A percentile compares a stretch with the other conserved stretches of the same genome.
Evolutionary conservation across 2,113 vertebrate genomes (phyloP).

Genomic region (Propithecus coquereli): DNA sequence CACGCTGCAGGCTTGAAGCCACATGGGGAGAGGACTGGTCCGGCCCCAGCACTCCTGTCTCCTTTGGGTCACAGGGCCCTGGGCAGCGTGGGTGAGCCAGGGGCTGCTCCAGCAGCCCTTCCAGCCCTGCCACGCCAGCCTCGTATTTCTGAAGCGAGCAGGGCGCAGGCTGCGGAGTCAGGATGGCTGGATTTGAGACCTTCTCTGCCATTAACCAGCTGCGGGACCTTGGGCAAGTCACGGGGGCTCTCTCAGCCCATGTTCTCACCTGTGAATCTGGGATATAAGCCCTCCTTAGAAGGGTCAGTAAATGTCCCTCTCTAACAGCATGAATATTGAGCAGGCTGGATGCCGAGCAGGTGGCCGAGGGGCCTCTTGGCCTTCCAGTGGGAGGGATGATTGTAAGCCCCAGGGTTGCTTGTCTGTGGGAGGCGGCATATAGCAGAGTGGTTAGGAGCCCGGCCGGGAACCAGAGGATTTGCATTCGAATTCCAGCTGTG

Average conservation of each 20-base stretch:
- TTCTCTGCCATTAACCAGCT: background rate
- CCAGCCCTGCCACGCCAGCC: background rate
- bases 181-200: background rate
- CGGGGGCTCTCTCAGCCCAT: background rate
- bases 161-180: background rate
- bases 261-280: background rate
- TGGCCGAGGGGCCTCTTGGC: background rate
- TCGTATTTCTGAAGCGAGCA: background rate
- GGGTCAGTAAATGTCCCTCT: background rate
- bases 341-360: background rate
- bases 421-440: background rate
- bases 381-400: background rate
- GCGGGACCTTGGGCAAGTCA: background rate
- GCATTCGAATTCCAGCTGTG: background rate
- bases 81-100: background rate
- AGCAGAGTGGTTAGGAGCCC: background rate
- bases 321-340: background rate
- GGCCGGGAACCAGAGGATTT: background rate
- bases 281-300: background rate
- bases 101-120: background rate
- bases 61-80: background rate
- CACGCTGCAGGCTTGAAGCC: constrained; percentile 42
- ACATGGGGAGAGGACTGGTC: background rate
- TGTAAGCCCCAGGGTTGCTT: background rate
- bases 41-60: background rate